A percentile compares a stretch with the other conserved stretches of the same genome.
Evolutionary conservation across 2,797 vertebrate species (phyloP).

Genomic region (Malurus splendens): DNA sequence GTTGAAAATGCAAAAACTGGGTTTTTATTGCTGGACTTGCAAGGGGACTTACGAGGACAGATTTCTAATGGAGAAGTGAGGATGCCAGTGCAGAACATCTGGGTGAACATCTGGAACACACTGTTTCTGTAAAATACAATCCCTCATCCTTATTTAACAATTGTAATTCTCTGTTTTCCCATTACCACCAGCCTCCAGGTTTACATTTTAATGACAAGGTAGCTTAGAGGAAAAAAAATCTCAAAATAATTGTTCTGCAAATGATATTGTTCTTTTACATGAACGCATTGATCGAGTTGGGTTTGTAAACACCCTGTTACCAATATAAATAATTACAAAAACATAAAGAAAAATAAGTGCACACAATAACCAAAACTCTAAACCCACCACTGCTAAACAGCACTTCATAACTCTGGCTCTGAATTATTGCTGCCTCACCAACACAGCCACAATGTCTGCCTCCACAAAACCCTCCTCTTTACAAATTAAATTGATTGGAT

Average conservation of each 20-base stretch:
- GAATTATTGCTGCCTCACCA: slow-evolving; percentile 18
- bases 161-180: background rate
- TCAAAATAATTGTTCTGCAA: slow-evolving; percentile 1
- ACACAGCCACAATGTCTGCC: background rate
- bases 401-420: slow-evolving; percentile 6
- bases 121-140: background rate
- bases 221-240: background rate
- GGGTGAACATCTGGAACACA: background rate
- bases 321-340: slow-evolving; percentile 32
- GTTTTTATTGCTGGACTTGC: background rate
- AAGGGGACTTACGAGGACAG: background rate
- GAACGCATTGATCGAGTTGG: background rate
- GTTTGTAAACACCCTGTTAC: background rate
- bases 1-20: background rate
- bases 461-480: background rate
- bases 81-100: background rate
- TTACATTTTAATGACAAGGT: background rate
- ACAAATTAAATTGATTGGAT: background rate
- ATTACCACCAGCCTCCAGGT: background rate
- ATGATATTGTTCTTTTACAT: background rate
- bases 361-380: background rate
- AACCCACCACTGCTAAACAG: background rate
- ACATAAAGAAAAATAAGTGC: slow-evolving; percentile 6
- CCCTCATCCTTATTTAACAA: background rate
- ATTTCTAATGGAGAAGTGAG: background rate